Evolutionary conservation across 2,888 invertebrate genomes (phyloP).

Genomic region (Iselma pallidipennis): DNA sequence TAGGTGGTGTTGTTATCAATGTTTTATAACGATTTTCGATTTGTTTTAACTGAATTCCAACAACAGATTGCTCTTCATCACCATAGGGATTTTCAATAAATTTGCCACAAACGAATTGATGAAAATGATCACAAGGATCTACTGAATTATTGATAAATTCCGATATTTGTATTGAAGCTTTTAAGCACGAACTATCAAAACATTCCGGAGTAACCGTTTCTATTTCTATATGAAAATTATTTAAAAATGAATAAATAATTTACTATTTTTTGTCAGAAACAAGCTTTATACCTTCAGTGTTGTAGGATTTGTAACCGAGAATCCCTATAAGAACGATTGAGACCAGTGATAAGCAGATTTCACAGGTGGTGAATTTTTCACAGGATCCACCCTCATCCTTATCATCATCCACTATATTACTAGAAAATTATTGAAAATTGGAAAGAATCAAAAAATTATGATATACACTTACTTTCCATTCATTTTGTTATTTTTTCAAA

Average conservation of each 20-base stretch:
- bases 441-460: neutral
- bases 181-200: neutral
- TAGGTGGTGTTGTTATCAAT: constrained; percentile 3
- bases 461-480: constrained; percentile 8
- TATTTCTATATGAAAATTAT: neutral
- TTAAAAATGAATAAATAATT: neutral
- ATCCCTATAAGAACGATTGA: neutral
- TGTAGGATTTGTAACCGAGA: neutral
- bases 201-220: neutral
- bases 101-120: constrained; percentile 74
- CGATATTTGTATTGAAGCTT: constrained; percentile 69
- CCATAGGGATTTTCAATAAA: constrained; percentile 66
- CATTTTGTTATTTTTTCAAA: constrained; percentile 8
- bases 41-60: neutral
- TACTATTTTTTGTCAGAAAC: no score
- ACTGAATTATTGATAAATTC: constrained; percentile 67
- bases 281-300: constrained; percentile 3
- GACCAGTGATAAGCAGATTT: constrained; percentile 1
- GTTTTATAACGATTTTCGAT: neutral
- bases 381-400: neutral
- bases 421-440: constrained; percentile 5
- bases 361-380: neutral
- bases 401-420: neutral
- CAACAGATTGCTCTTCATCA: constrained; percentile 11
- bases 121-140: constrained; percentile 79